These are phyloP conservation scores for Scarus forsteni DNA, from an alignment of 2,797 vertebrate genomes.

Conservation along the genomic window DNA sequence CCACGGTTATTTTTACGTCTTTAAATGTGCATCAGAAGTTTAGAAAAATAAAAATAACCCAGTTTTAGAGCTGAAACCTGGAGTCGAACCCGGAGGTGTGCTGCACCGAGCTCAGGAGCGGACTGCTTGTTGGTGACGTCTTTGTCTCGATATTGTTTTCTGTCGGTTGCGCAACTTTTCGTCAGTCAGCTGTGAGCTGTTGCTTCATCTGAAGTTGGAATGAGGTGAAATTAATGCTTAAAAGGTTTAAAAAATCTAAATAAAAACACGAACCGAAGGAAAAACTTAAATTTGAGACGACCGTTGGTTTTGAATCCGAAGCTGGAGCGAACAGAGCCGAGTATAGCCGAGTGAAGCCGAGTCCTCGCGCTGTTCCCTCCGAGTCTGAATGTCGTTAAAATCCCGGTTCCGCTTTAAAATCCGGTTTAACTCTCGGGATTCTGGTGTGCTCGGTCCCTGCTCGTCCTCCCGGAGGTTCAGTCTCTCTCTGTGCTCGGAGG, in stretches of 20 bases:
- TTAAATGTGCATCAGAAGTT: not conserved
- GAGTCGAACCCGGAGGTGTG: constrained; percentile 17
- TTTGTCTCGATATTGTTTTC: constrained; percentile 36
- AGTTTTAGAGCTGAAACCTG: not conserved
- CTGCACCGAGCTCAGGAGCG: constrained; percentile 28
- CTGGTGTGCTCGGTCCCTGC: not conserved
- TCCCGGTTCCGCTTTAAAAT: not conserved
- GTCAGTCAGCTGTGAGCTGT: constrained; percentile 51
- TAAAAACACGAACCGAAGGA: not conserved
- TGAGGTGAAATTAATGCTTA: not conserved
- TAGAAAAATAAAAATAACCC: not conserved
- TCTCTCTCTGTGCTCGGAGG: not conserved
- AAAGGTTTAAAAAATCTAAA: not conserved
- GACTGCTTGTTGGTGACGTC: constrained; percentile 38
- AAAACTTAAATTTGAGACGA: not conserved
- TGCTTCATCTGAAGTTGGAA: not conserved
- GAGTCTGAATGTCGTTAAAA: not conserved
- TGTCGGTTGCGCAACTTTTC: constrained; percentile 66
- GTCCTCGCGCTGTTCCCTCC: constrained; percentile 6
- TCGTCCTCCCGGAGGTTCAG: not conserved
- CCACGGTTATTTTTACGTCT: not conserved
- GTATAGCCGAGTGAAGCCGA: constrained; percentile 13
- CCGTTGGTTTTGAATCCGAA: constrained; percentile 12
- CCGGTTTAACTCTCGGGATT: not conserved
- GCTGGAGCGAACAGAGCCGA: constrained; percentile 46